phyloP scores from a whole-genome alignment of 2,113 vertebrate species.

The Hippopotamus amphibius region DNA sequence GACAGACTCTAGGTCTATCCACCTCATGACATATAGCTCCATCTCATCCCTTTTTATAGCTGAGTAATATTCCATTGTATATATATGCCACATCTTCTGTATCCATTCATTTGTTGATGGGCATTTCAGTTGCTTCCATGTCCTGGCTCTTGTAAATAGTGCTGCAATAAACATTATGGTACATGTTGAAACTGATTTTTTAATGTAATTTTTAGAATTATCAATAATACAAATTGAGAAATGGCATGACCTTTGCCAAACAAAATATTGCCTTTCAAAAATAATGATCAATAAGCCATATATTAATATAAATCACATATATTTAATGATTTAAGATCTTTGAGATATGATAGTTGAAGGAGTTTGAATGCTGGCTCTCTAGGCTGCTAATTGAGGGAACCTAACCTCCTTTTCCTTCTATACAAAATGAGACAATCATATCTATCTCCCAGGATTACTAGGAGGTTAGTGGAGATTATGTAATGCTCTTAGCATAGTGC shows the following conservation, averaged over 20 bases:
- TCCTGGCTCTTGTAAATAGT: too few relatives aligned
- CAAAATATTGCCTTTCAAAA: constrained; percentile 38
- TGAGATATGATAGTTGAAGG: not conserved
- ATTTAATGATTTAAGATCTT: not conserved
- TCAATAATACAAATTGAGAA: not conserved
- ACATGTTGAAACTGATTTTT: not conserved
- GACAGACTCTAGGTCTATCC: too few relatives aligned
- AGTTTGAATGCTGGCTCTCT: not conserved
- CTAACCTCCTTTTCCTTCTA: not conserved
- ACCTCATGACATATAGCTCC: too few relatives aligned
- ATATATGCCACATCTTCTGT: too few relatives aligned
- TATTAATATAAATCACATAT: not conserved
- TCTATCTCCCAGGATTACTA: not conserved
- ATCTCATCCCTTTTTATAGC: too few relatives aligned
- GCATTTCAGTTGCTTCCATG: too few relatives aligned
- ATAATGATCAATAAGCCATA: not conserved
- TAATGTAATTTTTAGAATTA: not conserved
- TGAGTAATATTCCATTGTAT: too few relatives aligned
- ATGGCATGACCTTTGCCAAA: not conserved
- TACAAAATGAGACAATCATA: not conserved
- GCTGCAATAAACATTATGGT: too few relatives aligned
- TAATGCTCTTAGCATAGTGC: not conserved
- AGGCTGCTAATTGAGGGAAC: not conserved
- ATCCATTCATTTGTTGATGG: too few relatives aligned
- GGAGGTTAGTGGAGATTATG: not conserved